Base-by-base conservation (phyloP, 2,797 vertebrate genomes). In the Staurois parvus region DNA sequence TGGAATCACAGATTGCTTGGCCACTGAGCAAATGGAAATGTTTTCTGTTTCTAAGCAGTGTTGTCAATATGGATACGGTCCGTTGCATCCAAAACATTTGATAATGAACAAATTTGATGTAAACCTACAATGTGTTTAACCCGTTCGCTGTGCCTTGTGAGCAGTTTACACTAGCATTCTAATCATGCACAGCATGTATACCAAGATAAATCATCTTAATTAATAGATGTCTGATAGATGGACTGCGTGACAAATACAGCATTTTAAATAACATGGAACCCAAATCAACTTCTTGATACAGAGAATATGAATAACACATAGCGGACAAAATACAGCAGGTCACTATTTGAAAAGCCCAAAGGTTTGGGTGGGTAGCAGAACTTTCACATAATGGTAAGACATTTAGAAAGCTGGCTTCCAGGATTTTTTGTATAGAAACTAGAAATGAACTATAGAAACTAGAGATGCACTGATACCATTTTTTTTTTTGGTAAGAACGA, bases 11-110 rank as follows among this genome's bases (percentile, higher is more conserved):
- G 75, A 79, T 87, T 83, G 85, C 72, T 79, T 87, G 81, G 85
- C 82, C 81, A 83, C 75, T 79, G 81, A 87, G 81, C 81, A 87
- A 87, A 87, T 83, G 81, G 81, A 87, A 87, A 87, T 87, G 85
- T 83, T 83, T 87, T 87, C 85, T 83, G 69, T 87, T 78, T 79
- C 81, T 87, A 87, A 87, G 85, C 85, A 79, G 81, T 40, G 81
- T 75, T 87, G 85, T 86, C 85, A 83, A 83, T 86, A 83, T 70
- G 32, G 85, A 79, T 79, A 75, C 34, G 76, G 69, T 87, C 59
- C 45, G 76, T 64, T 87, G 85, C 75, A 87, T 84, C 76, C 70
- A 83, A 87, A 87, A 79, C 85, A 84, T 83, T 73, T 87, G 76
- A 84, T 87, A 87, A 87, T 87, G 81, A 84, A 84, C 85, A 79